Conservation (phyloP, 2,797 vertebrate species). For the Falco peregrinus region DNA sequence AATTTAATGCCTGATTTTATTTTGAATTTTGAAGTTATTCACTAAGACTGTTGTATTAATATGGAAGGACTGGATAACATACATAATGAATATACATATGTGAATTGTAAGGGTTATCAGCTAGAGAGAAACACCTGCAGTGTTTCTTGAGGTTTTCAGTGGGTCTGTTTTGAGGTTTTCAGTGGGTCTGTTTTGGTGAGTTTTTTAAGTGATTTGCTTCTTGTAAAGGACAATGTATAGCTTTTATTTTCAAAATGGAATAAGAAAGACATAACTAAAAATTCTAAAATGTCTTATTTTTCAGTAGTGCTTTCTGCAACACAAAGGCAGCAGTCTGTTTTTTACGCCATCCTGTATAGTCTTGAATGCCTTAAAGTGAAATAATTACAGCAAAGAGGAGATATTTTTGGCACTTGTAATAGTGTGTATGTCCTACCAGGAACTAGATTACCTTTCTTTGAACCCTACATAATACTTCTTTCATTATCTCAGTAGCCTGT, state of each 20-base stretch:
- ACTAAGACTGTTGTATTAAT: background rate
- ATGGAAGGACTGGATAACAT: background rate
- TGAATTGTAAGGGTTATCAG: background rate
- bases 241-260: background rate
- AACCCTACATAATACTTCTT: background rate
- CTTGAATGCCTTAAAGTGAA: background rate
- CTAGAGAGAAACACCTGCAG: background rate
- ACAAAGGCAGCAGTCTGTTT: background rate
- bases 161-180: background rate
- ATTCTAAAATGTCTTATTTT: background rate
- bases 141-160: background rate
- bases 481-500: background rate
- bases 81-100: background rate
- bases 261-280: background rate
- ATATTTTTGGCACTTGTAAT: background rate
- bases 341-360: background rate
- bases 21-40: background rate
- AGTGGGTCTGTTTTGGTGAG: background rate
- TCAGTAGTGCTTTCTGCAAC: background rate
- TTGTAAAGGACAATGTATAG: background rate
- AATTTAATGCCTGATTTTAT: background rate
- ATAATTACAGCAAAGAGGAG: background rate
- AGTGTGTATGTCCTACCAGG: background rate
- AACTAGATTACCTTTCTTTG: background rate
- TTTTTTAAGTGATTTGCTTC: background rate